Evolutionary conservation across 2,113 vertebrate genomes (phyloP).

Genomic region (Salvelinus fontinalis): DNA sequence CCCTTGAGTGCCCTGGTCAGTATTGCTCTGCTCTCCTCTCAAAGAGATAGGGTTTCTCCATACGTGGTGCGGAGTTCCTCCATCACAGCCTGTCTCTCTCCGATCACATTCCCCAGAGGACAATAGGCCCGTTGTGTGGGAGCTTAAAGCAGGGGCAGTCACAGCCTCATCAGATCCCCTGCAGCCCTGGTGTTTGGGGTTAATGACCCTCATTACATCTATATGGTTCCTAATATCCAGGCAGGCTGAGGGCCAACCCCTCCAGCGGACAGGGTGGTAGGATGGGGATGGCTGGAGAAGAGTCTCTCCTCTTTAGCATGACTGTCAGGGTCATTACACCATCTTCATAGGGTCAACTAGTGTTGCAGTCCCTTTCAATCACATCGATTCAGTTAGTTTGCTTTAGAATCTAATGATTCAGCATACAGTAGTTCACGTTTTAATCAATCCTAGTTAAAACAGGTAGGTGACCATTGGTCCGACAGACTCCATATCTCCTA

Average conservation of each 20-base stretch:
- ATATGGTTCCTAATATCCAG: constrained; percentile 41
- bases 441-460: no score
- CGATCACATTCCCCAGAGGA: constrained; percentile 50
- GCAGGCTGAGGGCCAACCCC: constrained; percentile 3
- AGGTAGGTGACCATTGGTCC: no score
- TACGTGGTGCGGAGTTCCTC: constrained; percentile 36
- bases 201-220: constrained; percentile 63
- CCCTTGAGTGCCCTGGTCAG: no score
- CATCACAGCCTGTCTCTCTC: constrained; percentile 33
- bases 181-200: constrained; percentile 53
- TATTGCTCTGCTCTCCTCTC: constrained; percentile 40
- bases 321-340: no score
- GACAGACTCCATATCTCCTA: background rate
- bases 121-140: constrained; percentile 66
- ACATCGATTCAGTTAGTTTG: no score
- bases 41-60: constrained; percentile 63
- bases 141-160: constrained; percentile 42
- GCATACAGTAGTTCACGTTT: no score
- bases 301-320: constrained; percentile 4
- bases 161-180: constrained; percentile 13
- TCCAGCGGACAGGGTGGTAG: no score
- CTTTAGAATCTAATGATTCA: no score
- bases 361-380: no score
- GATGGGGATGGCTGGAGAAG: background rate
- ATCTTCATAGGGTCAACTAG: no score